Evolutionary conservation across 2,113 vertebrate species (phyloP), one percentile per base, ranked within the genome.

Genomic region (Monarcha castaneiventris): DNA sequence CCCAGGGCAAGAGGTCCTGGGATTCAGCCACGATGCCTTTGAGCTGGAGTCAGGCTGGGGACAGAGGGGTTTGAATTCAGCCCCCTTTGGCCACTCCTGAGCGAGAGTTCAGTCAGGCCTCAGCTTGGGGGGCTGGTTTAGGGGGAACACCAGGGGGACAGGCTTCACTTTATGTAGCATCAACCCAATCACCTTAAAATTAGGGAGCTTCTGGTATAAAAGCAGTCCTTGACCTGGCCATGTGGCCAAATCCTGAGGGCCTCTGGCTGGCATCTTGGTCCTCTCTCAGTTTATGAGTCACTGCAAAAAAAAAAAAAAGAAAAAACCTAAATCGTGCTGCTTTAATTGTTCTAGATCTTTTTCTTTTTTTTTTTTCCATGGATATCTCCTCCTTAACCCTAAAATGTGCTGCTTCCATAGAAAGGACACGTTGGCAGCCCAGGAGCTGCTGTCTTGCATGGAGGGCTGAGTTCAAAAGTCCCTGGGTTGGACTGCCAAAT

Each of bases 141-240:
- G 5, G 30, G 33, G 19, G 4, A 30, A 35, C 16, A 33, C 2
- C 1, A 35, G 0, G 10, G 7, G 13, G 16, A 54, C 35, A 48
- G 39, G 83, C 54, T 83, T 88, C 0, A 1, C 71, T 91, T 91
- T 19, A 83, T 89, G 92, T 95, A 95, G 92, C 94, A 90, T 96
- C 71, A 85, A 95, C 88, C 84, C 66, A 72, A 39, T 33, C 84
- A 94, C 94, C 90, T 92, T 95, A 93, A 90, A 83, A 93, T 41
- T 4, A 54, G 54, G 18, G 63, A 86, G 22, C 22, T 89, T 89
- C 56, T 75, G 33, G 17, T n/a, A 5, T 62, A 84, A 87, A 46
- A 82, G 49, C 29, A 78, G 73, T 68, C 29, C 71, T 79, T 89
- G 58, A 79, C 30, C 46, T 74, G 58, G 30, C 48, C 12, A 5